Conservation (phyloP, 2,888 invertebrate genomes). For the Orchesellides sinensis region DNA sequence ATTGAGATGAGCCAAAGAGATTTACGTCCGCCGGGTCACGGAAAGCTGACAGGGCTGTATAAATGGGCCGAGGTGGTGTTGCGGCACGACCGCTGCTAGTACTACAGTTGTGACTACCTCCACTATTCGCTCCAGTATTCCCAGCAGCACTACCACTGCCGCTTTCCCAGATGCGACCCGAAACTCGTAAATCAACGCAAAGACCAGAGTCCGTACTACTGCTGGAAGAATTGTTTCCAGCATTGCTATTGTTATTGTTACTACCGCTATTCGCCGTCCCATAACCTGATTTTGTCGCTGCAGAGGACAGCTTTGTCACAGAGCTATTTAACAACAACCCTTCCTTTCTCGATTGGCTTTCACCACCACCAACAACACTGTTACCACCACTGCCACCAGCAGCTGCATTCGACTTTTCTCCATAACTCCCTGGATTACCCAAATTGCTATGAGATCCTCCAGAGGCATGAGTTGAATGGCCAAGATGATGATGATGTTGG, state of each 20-base stretch:
- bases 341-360: constrained; percentile 61
- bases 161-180: constrained; percentile 74
- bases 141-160: constrained; percentile 42
- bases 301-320: constrained; percentile 67
- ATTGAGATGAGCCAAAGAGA: constrained; percentile 74
- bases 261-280: constrained; percentile 45
- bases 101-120: constrained; percentile 31
- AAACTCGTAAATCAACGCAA: constrained; percentile 75
- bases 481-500: constrained; percentile 62
- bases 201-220: constrained; percentile 68
- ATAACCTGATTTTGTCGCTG: constrained; percentile 57
- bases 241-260: constrained; percentile 53
- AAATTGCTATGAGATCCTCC: constrained; percentile 67
- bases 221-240: constrained; percentile 53
- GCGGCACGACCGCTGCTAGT: constrained; percentile 65
- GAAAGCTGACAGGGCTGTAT: constrained; percentile 75
- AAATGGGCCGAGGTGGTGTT: constrained; percentile 74
- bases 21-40: constrained; percentile 75
- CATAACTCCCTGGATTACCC: constrained; percentile 64
- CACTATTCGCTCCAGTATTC: constrained; percentile 38
- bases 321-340: constrained; percentile 55
- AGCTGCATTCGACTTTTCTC: constrained; percentile 58
- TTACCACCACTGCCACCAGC: constrained; percentile 38
- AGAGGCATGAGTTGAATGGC: constrained; percentile 61
- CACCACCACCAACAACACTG: constrained; percentile 40